phyloP scores from a whole-genome alignment of 2,888 invertebrate species.

The Flabesymbios commensalis region DNA sequence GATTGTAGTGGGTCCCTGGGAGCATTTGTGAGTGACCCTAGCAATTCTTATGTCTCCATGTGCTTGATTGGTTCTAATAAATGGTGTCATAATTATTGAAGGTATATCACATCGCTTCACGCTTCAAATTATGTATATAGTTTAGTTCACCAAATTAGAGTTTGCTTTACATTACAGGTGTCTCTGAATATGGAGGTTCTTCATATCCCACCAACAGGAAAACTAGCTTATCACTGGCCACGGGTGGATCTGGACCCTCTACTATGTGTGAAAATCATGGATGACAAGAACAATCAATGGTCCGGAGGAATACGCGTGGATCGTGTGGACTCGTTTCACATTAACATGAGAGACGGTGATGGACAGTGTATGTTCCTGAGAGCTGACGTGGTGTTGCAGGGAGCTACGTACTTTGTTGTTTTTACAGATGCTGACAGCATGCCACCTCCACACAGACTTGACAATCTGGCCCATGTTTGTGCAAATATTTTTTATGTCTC shows the following conservation, averaged over 20 bases:
- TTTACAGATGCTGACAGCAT: constrained; percentile 89
- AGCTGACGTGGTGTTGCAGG: constrained; percentile 86
- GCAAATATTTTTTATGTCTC: too few species aligned
- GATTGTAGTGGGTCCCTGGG: too few species aligned
- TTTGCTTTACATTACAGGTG: too few species aligned
- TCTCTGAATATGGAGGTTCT: too few species aligned
- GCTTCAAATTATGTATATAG: too few species aligned
- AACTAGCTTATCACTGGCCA: constrained; percentile 96
- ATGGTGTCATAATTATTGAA: too few species aligned
- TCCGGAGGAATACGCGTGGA: constrained; percentile 90
- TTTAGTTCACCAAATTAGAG: too few species aligned
- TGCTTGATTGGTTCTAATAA: too few species aligned
- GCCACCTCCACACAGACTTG: constrained; percentile 92
- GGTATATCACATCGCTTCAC: too few species aligned
- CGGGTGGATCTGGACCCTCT: constrained; percentile 85
- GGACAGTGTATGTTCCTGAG: constrained; percentile 71
- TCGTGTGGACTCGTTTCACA: constrained; percentile 80
- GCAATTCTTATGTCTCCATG: too few species aligned
- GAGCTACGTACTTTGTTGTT: constrained; percentile 87
- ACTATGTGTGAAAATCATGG: constrained; percentile 81
- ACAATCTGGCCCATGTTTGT: constrained; percentile 72
- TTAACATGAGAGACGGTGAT: constrained; percentile 79
- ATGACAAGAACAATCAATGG: constrained; percentile 69
- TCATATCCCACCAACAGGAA: too few species aligned
- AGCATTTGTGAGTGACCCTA: too few species aligned